Conservation (phyloP, 1,140 invertebrate species). For the Cyclina sinensis region DNA sequence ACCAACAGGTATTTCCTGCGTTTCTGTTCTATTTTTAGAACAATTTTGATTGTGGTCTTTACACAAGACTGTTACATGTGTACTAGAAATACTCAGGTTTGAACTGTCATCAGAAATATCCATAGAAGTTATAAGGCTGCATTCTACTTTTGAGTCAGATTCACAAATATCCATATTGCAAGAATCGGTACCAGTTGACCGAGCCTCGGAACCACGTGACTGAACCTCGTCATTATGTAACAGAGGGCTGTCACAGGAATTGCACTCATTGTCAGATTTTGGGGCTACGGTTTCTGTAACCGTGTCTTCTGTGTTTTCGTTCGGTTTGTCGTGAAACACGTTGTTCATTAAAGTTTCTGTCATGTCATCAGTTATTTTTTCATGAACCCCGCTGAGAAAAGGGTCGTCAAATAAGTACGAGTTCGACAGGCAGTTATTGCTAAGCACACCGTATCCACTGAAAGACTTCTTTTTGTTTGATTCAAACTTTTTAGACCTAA, state of each 20-base stretch:
- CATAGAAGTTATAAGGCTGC: background rate
- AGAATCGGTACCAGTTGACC: too few species aligned
- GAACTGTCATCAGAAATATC: background rate
- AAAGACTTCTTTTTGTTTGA: constrained; percentile 20
- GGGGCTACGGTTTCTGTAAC: background rate
- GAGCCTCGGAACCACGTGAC: too few species aligned
- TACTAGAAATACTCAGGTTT: background rate
- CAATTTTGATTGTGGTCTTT: background rate
- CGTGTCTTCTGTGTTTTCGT: background rate
- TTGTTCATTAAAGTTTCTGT: constrained; percentile 56
- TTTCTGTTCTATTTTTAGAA: background rate
- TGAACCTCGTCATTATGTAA: background rate
- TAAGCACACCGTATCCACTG: constrained; percentile 70
- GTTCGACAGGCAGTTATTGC: constrained; percentile 74
- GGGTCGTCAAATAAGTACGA: constrained; percentile 63
- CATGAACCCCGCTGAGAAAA: constrained; percentile 56
- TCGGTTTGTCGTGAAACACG: constrained; percentile 45
- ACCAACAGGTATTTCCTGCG: background rate
- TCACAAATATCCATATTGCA: background rate
- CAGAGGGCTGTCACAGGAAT: background rate
- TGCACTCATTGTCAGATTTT: background rate
- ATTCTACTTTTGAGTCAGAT: background rate
- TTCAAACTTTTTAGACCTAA: constrained; percentile 78
- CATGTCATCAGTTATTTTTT: constrained; percentile 74
- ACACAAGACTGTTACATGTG: background rate